Percentiles rank a stretch among this genome's conserved stretches.
These are phyloP conservation scores for Coenonympha glycerion DNA, from an alignment of 2,888 invertebrate species.

Conservation along the genomic window DNA sequence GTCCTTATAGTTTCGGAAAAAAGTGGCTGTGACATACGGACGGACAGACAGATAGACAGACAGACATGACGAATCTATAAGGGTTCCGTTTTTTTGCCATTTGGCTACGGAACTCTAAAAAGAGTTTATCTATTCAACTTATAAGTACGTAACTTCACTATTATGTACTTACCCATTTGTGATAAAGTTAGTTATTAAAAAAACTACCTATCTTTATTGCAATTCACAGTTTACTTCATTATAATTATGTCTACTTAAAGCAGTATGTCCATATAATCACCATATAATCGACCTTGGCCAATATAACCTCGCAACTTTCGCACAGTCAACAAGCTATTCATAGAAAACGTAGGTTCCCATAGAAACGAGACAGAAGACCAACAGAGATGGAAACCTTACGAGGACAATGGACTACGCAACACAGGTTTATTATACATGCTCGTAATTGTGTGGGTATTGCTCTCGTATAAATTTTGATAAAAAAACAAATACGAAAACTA, in stretches of 20 bases:
- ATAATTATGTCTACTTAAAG: background rate
- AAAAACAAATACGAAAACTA: too few species aligned
- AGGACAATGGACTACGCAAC: constrained; percentile 16
- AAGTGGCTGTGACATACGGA: too few species aligned
- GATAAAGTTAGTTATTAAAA: background rate
- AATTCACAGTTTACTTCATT: too few species aligned
- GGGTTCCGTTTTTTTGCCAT: too few species aligned
- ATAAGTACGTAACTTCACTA: too few species aligned
- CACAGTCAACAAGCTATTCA: constrained; percentile 16
- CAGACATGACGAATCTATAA: too few species aligned
- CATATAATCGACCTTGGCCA: constrained; percentile 21
- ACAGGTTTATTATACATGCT: constrained; percentile 4
- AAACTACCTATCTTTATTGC: too few species aligned
- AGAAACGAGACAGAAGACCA: constrained; percentile 24
- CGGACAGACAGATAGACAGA: too few species aligned
- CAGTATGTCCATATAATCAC: background rate
- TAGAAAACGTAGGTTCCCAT: constrained; percentile 25
- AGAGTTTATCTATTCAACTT: too few species aligned
- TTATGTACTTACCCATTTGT: background rate
- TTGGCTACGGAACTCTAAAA: too few species aligned
- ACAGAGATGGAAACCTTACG: constrained; percentile 19
- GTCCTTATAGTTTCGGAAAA: too few species aligned
- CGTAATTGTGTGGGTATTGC: constrained; percentile 10
- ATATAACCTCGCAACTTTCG: constrained; percentile 17
- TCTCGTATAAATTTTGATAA: constrained; percentile 2